Evolutionary conservation across 2,113 vertebrate species (phyloP).

Genomic region (Dicaeum eximium): DNA sequence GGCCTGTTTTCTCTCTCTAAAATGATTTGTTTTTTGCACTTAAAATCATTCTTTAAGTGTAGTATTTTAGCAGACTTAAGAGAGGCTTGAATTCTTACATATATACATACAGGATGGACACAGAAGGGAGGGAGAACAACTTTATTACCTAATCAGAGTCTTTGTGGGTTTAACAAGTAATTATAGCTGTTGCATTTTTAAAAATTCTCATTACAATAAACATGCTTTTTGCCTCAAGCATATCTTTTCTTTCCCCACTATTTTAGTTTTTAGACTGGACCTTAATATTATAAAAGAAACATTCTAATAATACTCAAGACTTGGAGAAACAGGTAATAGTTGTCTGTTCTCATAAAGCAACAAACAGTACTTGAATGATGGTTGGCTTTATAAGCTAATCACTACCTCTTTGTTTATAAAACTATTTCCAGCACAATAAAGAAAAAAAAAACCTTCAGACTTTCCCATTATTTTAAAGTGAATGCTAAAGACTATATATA

Average conservation of each 20-base stretch:
- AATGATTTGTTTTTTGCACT: background rate
- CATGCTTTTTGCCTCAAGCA: rapidly evolving
- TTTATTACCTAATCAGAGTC: background rate
- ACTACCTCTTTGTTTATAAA: background rate
- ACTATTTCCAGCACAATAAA: background rate
- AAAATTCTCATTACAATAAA: background rate
- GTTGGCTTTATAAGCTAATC: background rate
- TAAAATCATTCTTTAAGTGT: background rate
- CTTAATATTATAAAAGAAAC: background rate
- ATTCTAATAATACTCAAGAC: background rate
- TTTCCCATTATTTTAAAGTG: background rate
- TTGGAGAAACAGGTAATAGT: background rate
- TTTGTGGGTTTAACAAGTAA: background rate
- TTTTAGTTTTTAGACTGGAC: background rate
- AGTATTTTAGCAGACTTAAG: background rate
- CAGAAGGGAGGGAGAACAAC: background rate
- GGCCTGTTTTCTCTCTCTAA: background rate
- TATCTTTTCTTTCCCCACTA: background rate
- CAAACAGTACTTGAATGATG: background rate
- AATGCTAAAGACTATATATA: background rate
- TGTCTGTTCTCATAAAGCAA: background rate
- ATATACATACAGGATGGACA: rapidly evolving
- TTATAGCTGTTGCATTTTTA: rapidly evolving
- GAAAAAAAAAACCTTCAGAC: background rate
- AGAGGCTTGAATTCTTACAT: background rate